Percentiles rank a stretch among this genome's conserved stretches.
phyloP scores from a whole-genome alignment of 2,113 vertebrate species.

The Xerus inauris region DNA sequence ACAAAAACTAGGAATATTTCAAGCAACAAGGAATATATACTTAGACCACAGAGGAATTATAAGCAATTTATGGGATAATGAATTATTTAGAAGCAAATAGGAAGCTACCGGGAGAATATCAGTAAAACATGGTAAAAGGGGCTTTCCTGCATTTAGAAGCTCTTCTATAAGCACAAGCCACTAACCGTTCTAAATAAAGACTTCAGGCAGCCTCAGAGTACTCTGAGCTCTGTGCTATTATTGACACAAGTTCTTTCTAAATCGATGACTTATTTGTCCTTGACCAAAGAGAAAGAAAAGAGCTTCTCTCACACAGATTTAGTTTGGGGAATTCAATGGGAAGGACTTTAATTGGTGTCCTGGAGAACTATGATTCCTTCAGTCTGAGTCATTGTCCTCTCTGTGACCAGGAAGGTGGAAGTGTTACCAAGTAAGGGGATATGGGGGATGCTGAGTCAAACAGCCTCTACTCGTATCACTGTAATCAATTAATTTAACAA shows the following conservation, averaged over 20 bases:
- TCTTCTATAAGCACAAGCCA: background rate
- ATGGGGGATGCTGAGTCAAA: background rate
- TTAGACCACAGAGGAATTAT: conserved; percentile 29
- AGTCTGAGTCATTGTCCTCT: background rate
- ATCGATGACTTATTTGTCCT: background rate
- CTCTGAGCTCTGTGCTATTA: conserved; percentile 1
- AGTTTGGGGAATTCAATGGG: background rate
- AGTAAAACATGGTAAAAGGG: background rate
- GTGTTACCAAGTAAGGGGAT: background rate
- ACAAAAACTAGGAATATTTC: conserved; percentile 36
- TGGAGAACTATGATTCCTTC: background rate
- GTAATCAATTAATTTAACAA: background rate
- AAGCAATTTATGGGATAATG: conserved; percentile 45
- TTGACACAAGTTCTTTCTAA: conserved; percentile 22
- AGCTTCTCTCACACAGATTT: background rate
- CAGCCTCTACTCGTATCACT: background rate
- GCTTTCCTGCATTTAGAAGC: conserved; percentile 53
- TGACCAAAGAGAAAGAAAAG: conserved; percentile 22
- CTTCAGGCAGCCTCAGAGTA: background rate
- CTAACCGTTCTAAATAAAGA: conserved; percentile 44
- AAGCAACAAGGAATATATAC: conserved; percentile 21
- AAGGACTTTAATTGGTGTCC: background rate
- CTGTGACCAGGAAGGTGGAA: background rate
- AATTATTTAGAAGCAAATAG: conserved; percentile 66
- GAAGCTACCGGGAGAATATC: conserved; percentile 45